Conservation (phyloP, 1,140 invertebrate species). For the Trissolcus basalis region DNA sequence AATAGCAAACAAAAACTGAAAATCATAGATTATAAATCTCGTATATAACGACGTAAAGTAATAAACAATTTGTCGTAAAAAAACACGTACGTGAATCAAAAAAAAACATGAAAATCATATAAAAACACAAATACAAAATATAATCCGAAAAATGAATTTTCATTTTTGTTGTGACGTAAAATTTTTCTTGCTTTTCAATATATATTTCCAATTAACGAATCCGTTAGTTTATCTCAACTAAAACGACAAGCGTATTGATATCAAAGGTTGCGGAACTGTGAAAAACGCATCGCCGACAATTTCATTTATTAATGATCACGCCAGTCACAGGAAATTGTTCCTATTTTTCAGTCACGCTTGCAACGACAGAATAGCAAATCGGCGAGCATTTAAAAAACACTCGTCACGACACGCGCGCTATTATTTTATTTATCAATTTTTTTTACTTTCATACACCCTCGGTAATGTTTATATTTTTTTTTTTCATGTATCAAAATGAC, state of each 20-base stretch:
- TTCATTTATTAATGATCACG: slow-evolving; percentile 11
- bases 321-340: not conserved
- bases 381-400: not conserved
- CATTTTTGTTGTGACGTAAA: too few species aligned
- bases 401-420: not conserved
- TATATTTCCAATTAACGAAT: not conserved
- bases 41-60: too few species aligned
- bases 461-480: not conserved
- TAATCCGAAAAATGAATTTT: too few species aligned
- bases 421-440: too few species aligned
- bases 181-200: not conserved
- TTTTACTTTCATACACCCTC: not conserved
- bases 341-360: not conserved
- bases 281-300: not conserved
- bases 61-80: too few species aligned
- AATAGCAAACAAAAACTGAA: too few species aligned
- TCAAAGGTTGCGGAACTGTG: not conserved
- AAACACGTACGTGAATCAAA: too few species aligned
- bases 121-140: too few species aligned
- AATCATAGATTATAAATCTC: too few species aligned
- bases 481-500: slow-evolving; percentile 1
- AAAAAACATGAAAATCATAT: too few species aligned
- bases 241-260: slow-evolving; percentile 5
- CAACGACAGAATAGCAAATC: not conserved
- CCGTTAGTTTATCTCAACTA: not conserved